Conservation (phyloP, 2,113 vertebrate species). For the Loxodonta africana region DNA sequence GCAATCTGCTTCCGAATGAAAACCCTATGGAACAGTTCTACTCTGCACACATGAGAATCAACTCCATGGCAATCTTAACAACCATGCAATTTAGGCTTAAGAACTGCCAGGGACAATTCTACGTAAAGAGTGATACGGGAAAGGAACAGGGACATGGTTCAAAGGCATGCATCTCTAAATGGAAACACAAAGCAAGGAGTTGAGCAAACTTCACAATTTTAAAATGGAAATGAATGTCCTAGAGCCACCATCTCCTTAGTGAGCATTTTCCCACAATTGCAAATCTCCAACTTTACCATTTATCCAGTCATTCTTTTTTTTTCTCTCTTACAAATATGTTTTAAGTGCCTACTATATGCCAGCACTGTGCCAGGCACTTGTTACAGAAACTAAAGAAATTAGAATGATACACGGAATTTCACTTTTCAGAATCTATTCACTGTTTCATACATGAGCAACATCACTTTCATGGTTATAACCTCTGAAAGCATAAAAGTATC, state of each 20-base stretch:
- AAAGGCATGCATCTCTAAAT: neutral
- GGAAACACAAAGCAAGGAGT: conserved; percentile 11
- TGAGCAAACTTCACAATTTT: neutral
- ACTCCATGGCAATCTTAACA: no score
- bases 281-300: neutral
- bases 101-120: neutral
- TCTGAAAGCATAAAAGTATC: neutral
- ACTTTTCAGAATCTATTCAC: conserved; percentile 2
- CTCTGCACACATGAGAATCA: no score
- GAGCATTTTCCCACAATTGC: neutral
- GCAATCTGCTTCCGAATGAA: neutral
- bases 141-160: neutral
- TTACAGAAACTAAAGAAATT: conserved; percentile 6
- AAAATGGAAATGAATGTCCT: neutral
- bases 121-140: neutral
- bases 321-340: neutral
- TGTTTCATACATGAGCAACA: neutral
- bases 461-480: neutral
- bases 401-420: neutral
- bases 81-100: neutral
- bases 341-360: neutral
- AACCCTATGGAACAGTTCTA: neutral
- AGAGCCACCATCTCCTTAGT: neutral
- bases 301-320: neutral
- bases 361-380: neutral